Evolutionary conservation across 2,113 vertebrate genomes (phyloP), one percentile per base, ranked within the genome.

Genomic region (Poeciliopsis turrubarensis): DNA sequence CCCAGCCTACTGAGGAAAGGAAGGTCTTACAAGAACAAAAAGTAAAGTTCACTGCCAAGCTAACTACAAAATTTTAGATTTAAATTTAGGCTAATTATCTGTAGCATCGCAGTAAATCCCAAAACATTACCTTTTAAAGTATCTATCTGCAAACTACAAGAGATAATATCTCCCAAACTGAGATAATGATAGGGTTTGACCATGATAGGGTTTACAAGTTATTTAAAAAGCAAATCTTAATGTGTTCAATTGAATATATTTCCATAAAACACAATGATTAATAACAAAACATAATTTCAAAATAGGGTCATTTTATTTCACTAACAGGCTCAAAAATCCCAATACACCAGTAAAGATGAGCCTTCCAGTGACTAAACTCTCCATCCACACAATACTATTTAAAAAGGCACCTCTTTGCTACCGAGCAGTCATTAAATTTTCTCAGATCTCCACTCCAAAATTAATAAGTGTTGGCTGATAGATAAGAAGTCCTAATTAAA

Each of bases 401-500:
- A 15, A 75, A 15, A 75, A 57, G 51, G 51, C 4, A 57, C 25
- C 17, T 19, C 26, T 68, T 68, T 47, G 27, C 2, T 30, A 9
- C 41, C 5, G 34, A 11, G 63, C 25, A 11, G 41, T 68, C 19
- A 13, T 34, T 65, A 11, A 66, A 78, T 34, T 13, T 29, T 41
- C 41, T 74, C 17, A 31, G 4, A 54, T 70, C 31, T n/a, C 25
- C 25, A n/a, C 17, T 57, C 25, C 17, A 57, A 57, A 57, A 22
- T n/a, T 31, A 51, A 68, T 31, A n/a, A 11, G 30, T 5, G 25
- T 32, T 41, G 13, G 39, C 29, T 37, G 25, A 37, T 14, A n/a
- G 30, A 47, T n/a, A 60, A 34, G 61, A 10, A 22, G 27, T 51
- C 25, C 37, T 44, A 73, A 71, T 32, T 73, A 8, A 64, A 67